A percentile compares a stretch with the other conserved stretches of the same genome.
Evolutionary conservation across 2,113 vertebrate species (phyloP).

Genomic region (Heptranchias perlo): DNA sequence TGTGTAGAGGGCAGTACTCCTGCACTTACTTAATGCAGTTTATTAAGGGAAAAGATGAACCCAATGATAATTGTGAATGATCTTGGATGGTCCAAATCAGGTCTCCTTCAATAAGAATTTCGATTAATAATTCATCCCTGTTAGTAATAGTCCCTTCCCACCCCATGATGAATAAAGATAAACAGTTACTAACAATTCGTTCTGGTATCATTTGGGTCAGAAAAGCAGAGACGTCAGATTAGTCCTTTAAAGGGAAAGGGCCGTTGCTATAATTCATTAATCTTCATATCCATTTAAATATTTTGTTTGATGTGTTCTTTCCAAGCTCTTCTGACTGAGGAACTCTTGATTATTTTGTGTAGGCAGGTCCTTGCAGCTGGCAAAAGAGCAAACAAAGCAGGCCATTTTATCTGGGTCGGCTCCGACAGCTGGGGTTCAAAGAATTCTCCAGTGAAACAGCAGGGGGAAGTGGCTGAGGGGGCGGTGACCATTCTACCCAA

Average conservation of each 20-base stretch:
- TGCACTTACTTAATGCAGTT: background rate
- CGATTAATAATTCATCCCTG: background rate
- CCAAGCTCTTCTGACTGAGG: background rate
- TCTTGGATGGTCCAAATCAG: background rate
- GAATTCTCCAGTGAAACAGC: conserved; percentile 70
- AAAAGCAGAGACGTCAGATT: background rate
- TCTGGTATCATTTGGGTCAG: background rate
- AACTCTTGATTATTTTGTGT: conserved; percentile 37
- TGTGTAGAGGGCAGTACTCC: too few relatives aligned
- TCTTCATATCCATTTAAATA: background rate
- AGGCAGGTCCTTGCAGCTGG: conserved; percentile 87
- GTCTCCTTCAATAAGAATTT: background rate
- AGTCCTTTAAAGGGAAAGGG: background rate
- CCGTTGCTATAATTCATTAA: background rate
- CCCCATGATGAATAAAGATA: background rate
- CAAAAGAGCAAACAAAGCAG: conserved; percentile 78
- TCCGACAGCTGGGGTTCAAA: conserved; percentile 98
- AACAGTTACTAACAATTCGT: background rate
- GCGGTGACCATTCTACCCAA: conserved; percentile 92
- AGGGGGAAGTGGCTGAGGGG: conserved; percentile 80
- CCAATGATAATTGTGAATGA: background rate
- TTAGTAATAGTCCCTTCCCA: background rate
- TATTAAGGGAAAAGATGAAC: background rate
- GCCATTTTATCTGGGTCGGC: conserved; percentile 91
- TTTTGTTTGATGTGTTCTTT: background rate